Base-by-base conservation (phyloP, 2,888 invertebrate species). In the Sarcophaga caerulescens region DNA sequence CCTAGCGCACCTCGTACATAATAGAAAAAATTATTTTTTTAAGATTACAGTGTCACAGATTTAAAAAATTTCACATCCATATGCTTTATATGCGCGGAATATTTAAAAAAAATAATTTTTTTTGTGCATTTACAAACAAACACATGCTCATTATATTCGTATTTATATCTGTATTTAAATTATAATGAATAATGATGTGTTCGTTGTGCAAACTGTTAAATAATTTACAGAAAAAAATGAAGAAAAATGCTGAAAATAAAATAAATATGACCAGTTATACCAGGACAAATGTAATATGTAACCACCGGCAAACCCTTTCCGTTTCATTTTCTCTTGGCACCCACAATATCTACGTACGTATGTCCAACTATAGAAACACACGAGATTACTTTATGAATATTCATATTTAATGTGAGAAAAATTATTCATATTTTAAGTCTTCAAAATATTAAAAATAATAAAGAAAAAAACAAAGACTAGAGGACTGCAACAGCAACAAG, bases 171-270 rank as follows among this genome's bases (percentile, higher is more conserved):
- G 76, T 69, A 81, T 75, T 76, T 62, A 62, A 73, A 77, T 81
- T 60, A 74, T 70, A 77, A 81, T 84, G 78, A 86, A 78, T 78
- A 78, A 83, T 83, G 73, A 78, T 78, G 73, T 74, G 78, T 52
- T 52, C 52, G 52, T 60, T 63, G 62, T 62, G 52, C 68, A 74
- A 73, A 78, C 62, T 74, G 68, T 68, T 52, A 78, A 77, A 73
- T 78, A n/a, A 73, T 78, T 66, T 68, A 69, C 45, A 74, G 63
- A 70, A 63, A 57, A 12, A 60, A 47, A 4, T 73, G 23, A 21
- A 14, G 12, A 17, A 52, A 52, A 52, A 14, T 47, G 4, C 47
- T 14, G 47, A 47, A 17, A 52, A 52, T 14, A 52, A 52, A 52
- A 52, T 14, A 52, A 52, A 52, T 52, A 52, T 52, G 52, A 52